These are phyloP conservation scores for Tachina grossa DNA, from an alignment of 2,888 invertebrate genomes.

Conservation along the genomic window DNA sequence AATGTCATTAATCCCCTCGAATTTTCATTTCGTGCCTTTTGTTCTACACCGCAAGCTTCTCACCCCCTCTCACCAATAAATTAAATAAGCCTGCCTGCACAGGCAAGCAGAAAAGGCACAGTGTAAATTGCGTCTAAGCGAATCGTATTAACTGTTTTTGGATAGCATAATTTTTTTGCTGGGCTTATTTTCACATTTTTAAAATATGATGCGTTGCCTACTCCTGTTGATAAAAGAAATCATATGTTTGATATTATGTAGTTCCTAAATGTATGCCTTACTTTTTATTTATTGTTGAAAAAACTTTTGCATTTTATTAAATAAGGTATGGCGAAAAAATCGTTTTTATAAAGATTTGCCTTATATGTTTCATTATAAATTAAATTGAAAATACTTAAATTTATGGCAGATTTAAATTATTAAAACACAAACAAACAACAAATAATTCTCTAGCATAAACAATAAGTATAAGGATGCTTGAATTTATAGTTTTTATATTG, in stretches of 20 bases:
- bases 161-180: not conserved
- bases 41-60: too few relatives aligned
- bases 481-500: conserved; percentile 25
- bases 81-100: too few relatives aligned
- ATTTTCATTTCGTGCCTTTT: too few relatives aligned
- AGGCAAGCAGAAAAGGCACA: too few relatives aligned
- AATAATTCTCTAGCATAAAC: not conserved
- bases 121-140: too few relatives aligned
- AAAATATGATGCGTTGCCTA: too few relatives aligned
- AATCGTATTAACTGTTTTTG: too few relatives aligned
- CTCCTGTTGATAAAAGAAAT: not conserved
- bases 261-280: conserved; percentile 21
- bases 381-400: conserved; percentile 54
- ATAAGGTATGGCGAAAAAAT: too few relatives aligned
- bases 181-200: not conserved
- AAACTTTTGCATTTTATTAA: not conserved
- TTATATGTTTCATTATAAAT: conserved; percentile 29
- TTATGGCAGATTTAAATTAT: conserved; percentile 57
- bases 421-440: conserved; percentile 29
- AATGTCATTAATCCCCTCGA: too few relatives aligned
- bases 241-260: not conserved
- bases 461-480: conserved; percentile 13
- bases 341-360: not conserved
- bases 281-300: conserved; percentile 7
- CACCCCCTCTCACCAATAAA: too few relatives aligned